Evolutionary conservation across 2,797 vertebrate species (phyloP).

Genomic region (Schizopygopsis malacanthus): DNA sequence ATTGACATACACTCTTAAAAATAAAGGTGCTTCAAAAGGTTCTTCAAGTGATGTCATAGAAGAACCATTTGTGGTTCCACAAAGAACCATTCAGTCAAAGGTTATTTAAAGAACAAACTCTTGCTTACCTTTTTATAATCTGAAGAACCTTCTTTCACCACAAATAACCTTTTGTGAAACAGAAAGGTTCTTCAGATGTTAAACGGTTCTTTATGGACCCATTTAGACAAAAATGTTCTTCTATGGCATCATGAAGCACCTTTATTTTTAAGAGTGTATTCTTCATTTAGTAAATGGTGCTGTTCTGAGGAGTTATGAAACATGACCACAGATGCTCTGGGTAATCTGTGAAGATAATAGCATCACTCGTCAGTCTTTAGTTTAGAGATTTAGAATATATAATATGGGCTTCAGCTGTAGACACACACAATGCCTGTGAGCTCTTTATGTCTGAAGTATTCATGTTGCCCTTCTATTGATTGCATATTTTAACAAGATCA

Average conservation of each 20-base stretch:
- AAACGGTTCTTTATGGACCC: too few relatives aligned
- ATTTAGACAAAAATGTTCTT: too few relatives aligned
- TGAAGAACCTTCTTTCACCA: too few relatives aligned
- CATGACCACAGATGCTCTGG: neutral
- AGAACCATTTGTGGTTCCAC: too few relatives aligned
- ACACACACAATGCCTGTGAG: neutral
- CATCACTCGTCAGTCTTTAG: neutral
- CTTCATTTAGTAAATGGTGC: neutral
- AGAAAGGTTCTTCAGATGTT: too few relatives aligned
- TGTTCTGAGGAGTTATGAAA: slow-evolving; percentile 2
- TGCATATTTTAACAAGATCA: neutral
- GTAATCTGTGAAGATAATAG: slow-evolving; percentile 1
- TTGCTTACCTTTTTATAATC: too few relatives aligned
- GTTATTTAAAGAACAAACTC: too few relatives aligned
- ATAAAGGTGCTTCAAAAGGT: too few relatives aligned
- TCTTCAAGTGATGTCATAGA: too few relatives aligned
- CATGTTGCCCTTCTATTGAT: neutral
- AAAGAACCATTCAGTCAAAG: too few relatives aligned
- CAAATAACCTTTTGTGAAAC: too few relatives aligned
- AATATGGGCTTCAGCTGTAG: neutral
- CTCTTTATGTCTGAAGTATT: neutral
- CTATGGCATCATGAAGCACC: too few relatives aligned
- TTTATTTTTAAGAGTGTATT: neutral
- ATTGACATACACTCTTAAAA: neutral
- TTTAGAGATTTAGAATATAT: neutral